Base-by-base conservation (phyloP, 2,113 vertebrate species). In the Malurus cyaneus region DNA sequence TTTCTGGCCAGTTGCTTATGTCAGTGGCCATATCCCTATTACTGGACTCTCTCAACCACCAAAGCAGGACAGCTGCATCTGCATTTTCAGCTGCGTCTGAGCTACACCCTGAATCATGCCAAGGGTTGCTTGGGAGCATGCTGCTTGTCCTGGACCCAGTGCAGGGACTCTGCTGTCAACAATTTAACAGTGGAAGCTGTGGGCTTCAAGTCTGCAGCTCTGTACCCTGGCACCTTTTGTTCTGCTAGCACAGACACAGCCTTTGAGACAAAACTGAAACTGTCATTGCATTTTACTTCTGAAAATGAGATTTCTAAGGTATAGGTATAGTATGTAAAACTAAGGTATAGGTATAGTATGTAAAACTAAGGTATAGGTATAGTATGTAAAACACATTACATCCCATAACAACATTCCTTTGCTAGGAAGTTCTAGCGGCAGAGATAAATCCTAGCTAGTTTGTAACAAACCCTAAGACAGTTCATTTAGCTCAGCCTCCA, bases 341-440 rank as follows among this genome's bases (percentile, higher is more conserved):
- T 39, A 39, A 39, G 39, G 39, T 39, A 39, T 39, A 70, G 20
- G 36, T 25, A 6, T 16, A 57, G 12, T 17, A 25, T 8, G 20
- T 54, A 57, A 87, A 70, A n/a, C 14, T 39, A 39, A 39, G 39
- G 39, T 39, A 39, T 39, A 70, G 20, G 36, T 25, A 6, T 16
- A 57, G 12, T 17, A 25, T 8, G 20, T 54, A 57, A 87, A 70
- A 57, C 0, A 0, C 42, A 59, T n/a, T 34, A 28, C 1, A 0
- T 59, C 54, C 72, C 50, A 31, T 8, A 29, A 14, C 8, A 9
- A 14, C 11, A 5, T 66, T 66, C 47, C 52, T 85, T 64, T 60
- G 24, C 57, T 50, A 65, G 42, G 62, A 77, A 94, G 18, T 71
- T 80, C 24, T 42, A 56, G 52, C 56, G 49, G 72, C 52, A 19